Conservation (phyloP, 2,797 vertebrate genomes). For the Acanthurus lineatus region DNA sequence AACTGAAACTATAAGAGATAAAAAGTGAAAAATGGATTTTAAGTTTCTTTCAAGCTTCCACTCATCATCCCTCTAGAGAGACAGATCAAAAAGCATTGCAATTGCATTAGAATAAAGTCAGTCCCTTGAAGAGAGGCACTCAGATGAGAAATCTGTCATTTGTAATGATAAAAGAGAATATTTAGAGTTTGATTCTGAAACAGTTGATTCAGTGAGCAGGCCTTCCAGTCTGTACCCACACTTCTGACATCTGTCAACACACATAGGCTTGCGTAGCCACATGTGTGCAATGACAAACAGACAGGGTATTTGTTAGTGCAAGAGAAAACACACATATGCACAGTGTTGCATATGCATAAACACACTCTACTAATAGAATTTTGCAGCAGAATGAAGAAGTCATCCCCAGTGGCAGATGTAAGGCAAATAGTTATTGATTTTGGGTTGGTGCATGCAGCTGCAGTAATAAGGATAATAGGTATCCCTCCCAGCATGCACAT, state of each 20-base stretch:
- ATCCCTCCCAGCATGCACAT: neutral
- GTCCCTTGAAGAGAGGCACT: slow-evolving; percentile 62
- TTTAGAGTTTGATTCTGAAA: slow-evolving; percentile 51
- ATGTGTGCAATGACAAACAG: slow-evolving; percentile 17
- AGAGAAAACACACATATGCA: neutral
- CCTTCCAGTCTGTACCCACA: slow-evolving; percentile 22
- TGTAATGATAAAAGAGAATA: slow-evolving; percentile 74
- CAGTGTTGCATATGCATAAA: neutral
- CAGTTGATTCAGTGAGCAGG: slow-evolving; percentile 38
- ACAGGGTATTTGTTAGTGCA: slow-evolving; percentile 6
- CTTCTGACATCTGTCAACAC: slow-evolving; percentile 32
- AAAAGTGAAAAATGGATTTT: slow-evolving; percentile 66
- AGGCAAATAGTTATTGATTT: slow-evolving; percentile 65
- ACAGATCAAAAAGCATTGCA: slow-evolving; percentile 71
- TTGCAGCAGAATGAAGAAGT: slow-evolving; percentile 48
- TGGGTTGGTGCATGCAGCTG: slow-evolving; percentile 44
- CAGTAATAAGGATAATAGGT: slow-evolving; percentile 48
- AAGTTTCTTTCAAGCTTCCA: slow-evolving; percentile 62
- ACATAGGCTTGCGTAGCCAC: slow-evolving; percentile 2
- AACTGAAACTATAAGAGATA: slow-evolving; percentile 40
- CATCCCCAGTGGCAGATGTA: slow-evolving; percentile 62
- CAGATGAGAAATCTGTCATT: slow-evolving; percentile 69
- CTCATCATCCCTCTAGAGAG: slow-evolving; percentile 57
- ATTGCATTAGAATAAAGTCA: slow-evolving; percentile 73
- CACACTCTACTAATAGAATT: slow-evolving; percentile 2